Percentiles rank a stretch among this genome's conserved stretches.
Evolutionary conservation across 2,113 vertebrate genomes (phyloP).

Genomic region (Ophiodon elongatus): DNA sequence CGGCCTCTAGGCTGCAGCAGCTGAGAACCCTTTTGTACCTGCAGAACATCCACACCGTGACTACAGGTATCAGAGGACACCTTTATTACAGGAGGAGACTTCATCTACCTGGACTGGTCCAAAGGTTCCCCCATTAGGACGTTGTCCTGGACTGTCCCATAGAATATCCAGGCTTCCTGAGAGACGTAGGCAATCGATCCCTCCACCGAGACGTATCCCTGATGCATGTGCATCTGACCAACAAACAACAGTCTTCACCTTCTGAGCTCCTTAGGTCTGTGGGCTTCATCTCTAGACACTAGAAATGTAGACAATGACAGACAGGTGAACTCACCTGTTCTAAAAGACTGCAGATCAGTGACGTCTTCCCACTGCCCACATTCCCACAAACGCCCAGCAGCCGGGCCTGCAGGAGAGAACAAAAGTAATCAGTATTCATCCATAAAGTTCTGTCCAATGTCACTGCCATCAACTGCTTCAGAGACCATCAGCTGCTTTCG

Average conservation of each 20-base stretch:
- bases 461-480: no score
- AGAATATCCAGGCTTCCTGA: conserved; percentile 88
- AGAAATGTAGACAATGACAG: background rate
- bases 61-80: no score
- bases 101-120: conserved; percentile 77
- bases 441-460: no score
- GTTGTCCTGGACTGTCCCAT: conserved; percentile 83
- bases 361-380: conserved; percentile 4
- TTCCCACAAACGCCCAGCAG: conserved; percentile 47
- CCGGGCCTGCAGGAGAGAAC: conserved; percentile 72
- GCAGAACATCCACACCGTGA: background rate
- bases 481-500: no score
- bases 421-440: no score
- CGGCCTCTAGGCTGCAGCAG: conserved; percentile 74
- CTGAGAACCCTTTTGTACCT: conserved; percentile 76
- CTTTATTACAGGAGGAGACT: no score
- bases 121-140: conserved; percentile 85
- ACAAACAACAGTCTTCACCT: no score
- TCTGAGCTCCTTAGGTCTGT: no score
- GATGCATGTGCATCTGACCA: conserved; percentile 78
- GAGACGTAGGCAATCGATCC: conserved; percentile 85
- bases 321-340: conserved; percentile 13
- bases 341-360: conserved; percentile 15
- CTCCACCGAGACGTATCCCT: conserved; percentile 70
- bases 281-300: no score